phyloP scores from a whole-genome alignment of 2,888 invertebrate species.

The Mythimna lalbum region DNA sequence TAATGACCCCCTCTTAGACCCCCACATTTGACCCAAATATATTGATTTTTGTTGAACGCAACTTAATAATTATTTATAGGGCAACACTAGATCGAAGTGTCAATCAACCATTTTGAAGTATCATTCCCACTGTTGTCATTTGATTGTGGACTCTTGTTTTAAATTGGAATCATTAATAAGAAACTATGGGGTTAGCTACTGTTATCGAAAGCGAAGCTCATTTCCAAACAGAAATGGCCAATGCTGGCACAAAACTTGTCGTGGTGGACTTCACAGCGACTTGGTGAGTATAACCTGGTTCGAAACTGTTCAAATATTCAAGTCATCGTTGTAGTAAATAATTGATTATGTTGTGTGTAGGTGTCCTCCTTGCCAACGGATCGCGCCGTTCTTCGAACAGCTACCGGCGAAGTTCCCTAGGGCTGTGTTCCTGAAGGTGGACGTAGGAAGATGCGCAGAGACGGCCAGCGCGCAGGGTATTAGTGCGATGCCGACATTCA shows the following conservation, averaged over 20 bases:
- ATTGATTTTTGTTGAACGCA: conserved; percentile 48
- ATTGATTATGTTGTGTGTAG: conserved; percentile 83
- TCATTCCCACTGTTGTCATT: conserved; percentile 76
- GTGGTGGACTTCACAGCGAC: conserved; percentile 98
- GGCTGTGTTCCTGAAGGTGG: conserved; percentile 98
- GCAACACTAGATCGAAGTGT: conserved; percentile 50
- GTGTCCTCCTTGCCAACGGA: conserved; percentile 99
- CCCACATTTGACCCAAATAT: not conserved
- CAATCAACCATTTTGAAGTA: conserved; percentile 74
- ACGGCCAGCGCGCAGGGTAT: conserved; percentile 97
- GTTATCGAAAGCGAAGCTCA: conserved; percentile 94
- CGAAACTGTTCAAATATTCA: conserved; percentile 71
- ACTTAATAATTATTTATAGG: conserved; percentile 1
- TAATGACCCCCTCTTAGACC: not conserved
- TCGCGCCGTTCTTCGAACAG: conserved; percentile 98
- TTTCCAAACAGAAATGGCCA: conserved; percentile 96
- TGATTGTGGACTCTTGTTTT: conserved; percentile 61
- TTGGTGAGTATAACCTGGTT: conserved; percentile 92
- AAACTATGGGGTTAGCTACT: conserved; percentile 91
- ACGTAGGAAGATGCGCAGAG: conserved; percentile 98
- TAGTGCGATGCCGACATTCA: conserved; percentile 99
- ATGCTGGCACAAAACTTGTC: conserved; percentile 96
- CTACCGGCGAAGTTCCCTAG: conserved; percentile 96
- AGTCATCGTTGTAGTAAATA: conserved; percentile 77
- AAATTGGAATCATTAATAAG: conserved; percentile 55